These are phyloP conservation scores for Ardeotis arabs DNA, from an alignment of 2,113 vertebrate species.

Conservation along the genomic window DNA sequence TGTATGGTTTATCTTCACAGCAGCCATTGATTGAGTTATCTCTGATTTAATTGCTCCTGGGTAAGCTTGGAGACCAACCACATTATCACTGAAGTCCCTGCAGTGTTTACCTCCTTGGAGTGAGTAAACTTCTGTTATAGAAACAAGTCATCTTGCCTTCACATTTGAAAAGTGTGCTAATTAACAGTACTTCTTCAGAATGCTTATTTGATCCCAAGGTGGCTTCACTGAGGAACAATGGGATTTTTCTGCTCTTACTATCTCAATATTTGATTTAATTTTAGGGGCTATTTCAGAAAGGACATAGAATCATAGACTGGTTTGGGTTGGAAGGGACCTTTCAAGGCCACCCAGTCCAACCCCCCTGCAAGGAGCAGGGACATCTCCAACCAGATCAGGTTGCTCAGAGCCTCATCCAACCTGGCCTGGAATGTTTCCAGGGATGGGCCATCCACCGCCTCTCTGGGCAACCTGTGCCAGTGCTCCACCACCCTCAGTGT, in stretches of 20 bases:
- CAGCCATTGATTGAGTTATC: neutral
- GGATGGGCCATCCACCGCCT: too few relatives aligned
- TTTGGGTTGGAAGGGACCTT: too few relatives aligned
- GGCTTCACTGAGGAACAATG: neutral
- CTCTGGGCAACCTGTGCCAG: too few relatives aligned
- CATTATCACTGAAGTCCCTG: neutral
- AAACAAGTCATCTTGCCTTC: neutral
- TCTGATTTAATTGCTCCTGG: neutral
- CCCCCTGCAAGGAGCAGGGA: too few relatives aligned
- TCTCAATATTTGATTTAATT: neutral
- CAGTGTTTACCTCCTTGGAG: neutral
- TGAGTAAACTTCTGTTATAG: neutral
- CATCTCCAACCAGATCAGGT: too few relatives aligned
- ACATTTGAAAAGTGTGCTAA: neutral
- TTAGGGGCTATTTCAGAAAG: neutral
- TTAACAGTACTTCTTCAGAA: neutral
- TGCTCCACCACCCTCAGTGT: too few relatives aligned
- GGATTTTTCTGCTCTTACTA: neutral
- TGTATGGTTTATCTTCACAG: neutral
- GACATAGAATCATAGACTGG: too few relatives aligned
- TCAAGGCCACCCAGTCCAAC: too few relatives aligned
- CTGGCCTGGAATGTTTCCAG: too few relatives aligned
- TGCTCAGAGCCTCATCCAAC: too few relatives aligned
- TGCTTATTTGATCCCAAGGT: neutral
- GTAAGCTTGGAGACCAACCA: neutral